phyloP scores from a whole-genome alignment of 2,888 invertebrate species.

The Cenopis cana region DNA sequence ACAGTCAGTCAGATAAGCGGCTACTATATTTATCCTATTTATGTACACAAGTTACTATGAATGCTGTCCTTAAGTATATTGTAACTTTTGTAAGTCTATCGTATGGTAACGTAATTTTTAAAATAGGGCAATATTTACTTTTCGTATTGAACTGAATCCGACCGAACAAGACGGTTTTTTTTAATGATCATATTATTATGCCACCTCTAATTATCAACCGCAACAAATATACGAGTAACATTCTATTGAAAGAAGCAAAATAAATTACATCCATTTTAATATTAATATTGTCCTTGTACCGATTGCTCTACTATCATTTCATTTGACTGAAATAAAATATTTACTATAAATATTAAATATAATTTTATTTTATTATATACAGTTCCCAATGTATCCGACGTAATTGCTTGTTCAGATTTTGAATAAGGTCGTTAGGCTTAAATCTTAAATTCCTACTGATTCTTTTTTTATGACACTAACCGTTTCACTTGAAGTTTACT shows the following conservation, averaged over 20 bases:
- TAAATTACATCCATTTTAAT: background rate
- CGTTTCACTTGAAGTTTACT: background rate
- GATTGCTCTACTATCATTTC: background rate
- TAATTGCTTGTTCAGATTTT: slow-evolving; percentile 10
- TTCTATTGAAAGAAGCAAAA: background rate
- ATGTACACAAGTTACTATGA: slow-evolving; percentile 53
- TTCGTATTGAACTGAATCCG: background rate
- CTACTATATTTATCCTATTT: slow-evolving; percentile 41
- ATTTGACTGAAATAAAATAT: background rate
- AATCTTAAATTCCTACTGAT: background rate
- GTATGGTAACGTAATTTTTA: slow-evolving; percentile 58
- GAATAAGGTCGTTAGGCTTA: background rate
- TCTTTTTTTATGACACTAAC: background rate
- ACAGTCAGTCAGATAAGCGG: background rate
- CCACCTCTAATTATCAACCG: slow-evolving; percentile 3
- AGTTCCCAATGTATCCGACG: background rate
- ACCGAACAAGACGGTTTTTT: background rate
- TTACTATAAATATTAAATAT: background rate
- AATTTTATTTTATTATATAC: background rate
- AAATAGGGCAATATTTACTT: slow-evolving; percentile 1
- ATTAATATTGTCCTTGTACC: slow-evolving; percentile 1
- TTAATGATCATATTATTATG: background rate
- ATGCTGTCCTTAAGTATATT: slow-evolving; percentile 45
- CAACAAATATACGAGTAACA: background rate
- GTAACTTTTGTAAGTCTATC: slow-evolving; percentile 49